Evolutionary conservation across 2,797 vertebrate genomes (phyloP), one percentile per base, ranked within the genome.

Genomic region (Setipinna tenuifilis): DNA sequence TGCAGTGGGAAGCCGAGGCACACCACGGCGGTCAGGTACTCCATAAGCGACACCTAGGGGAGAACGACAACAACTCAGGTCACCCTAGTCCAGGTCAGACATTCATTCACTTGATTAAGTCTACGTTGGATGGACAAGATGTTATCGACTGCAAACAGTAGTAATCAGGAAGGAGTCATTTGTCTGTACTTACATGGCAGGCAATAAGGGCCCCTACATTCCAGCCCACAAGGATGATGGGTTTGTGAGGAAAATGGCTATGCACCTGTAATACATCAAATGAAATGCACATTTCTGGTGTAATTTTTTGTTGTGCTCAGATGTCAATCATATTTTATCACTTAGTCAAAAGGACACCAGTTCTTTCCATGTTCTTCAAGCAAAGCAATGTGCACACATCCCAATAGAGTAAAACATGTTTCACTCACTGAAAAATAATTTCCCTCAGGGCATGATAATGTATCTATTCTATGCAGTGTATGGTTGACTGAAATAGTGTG

Each of bases 161-260:
- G 35, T 41, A 41, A 41, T 41, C 35, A 41, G 35, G 2, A 41
- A 41, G 35, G 35, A 0, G 7, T 54, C 35, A 1, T 25, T 17
- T 28, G 12, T 86, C 2, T 80, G 81, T 3, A 88, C 98, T 97
- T 92, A 99, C 98, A 0, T 99, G 98, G 93, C 98, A 99, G 87
- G 98, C 97, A 68, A 99, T 97, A 87, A 99, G 93, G n/a, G 98
- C 98, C n/a, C 98, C 98, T 0, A 97, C 97, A 81, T 98, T 99
- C 98, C 98, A 99, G 75, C 98, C 98, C 0, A 99, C 97, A 86
- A 99, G 92, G 92, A 99, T 96, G 65, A 99, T 96, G 1, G 98
- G 98, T 89, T 98, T 99, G 92, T 98, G 98, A 4, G 98, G 98
- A 83, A 98, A 99, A 93, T 99, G 98, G 91, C 93, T 98, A 93